Percentiles rank a stretch among this genome's conserved stretches.
Conservation (phyloP, 2,113 vertebrate genomes). For the Python bivittatus region DNA sequence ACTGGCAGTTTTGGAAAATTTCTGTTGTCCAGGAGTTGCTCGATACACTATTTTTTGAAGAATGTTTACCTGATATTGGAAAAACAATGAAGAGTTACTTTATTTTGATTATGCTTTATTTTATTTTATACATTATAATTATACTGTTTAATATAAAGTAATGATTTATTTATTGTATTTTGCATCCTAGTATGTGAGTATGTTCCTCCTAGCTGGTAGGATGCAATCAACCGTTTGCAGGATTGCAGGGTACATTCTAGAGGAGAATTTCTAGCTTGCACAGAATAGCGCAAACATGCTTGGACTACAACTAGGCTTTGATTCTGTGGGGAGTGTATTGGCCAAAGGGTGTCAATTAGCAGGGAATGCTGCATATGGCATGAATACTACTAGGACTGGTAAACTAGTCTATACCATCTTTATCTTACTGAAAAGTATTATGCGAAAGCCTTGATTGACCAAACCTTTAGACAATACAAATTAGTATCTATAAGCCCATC, state of each 20-base stretch:
- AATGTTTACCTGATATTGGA: slow-evolving; percentile 80
- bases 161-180: neutral
- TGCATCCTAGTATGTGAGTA: neutral
- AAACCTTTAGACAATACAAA: neutral
- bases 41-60: slow-evolving; percentile 88
- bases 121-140: neutral
- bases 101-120: neutral
- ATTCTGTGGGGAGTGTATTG: neutral
- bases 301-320: neutral
- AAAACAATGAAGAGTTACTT: neutral
- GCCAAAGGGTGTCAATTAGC: neutral
- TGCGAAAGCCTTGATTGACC: neutral
- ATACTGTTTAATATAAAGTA: neutral
- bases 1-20: slow-evolving; percentile 91
- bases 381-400: neutral
- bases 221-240: neutral
- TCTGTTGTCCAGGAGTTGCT: slow-evolving; percentile 88
- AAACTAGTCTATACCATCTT: neutral
- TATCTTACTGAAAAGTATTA: neutral
- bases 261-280: neutral
- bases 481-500: neutral
- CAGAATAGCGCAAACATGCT: neutral
- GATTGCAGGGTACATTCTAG: neutral
- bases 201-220: neutral
- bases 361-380: neutral